Percentiles rank a stretch among this genome's conserved stretches.
phyloP scores from a whole-genome alignment of 2,797 vertebrate genomes.

The Gallinago stenura region DNA sequence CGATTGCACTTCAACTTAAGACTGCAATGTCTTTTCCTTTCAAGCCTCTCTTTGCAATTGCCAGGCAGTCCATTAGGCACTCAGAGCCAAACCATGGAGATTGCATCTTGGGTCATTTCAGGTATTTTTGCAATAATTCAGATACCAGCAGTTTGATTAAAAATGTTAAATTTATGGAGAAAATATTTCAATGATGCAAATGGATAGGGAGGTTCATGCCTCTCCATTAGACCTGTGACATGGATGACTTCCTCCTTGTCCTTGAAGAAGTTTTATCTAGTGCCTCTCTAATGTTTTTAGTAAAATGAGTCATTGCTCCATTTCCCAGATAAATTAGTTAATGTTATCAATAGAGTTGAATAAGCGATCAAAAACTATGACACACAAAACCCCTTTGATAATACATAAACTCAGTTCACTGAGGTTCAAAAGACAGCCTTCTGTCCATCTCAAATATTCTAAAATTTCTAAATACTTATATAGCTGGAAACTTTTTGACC shows the following conservation, averaged over 20 bases:
- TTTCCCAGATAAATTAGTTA: neutral
- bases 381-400: neutral
- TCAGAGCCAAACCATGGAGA: neutral
- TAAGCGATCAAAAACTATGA: neutral
- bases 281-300: neutral
- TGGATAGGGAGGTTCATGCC: neutral
- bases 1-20: neutral
- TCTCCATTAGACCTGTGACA: neutral
- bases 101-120: neutral
- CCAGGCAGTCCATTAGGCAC: neutral
- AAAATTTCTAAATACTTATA: neutral
- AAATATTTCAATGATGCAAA: neutral
- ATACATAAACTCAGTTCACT: neutral
- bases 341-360: neutral
- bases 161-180: neutral
- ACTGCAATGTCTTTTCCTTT: neutral
- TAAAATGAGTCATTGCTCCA: neutral
- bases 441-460: neutral
- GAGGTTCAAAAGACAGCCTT: neutral
- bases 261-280: neutral
- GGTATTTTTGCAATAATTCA: neutral
- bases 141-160: neutral
- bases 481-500: neutral
- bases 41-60: neutral
- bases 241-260: neutral